Conservation (phyloP, 2,113 vertebrate genomes). For the Ciconia boyciana region DNA sequence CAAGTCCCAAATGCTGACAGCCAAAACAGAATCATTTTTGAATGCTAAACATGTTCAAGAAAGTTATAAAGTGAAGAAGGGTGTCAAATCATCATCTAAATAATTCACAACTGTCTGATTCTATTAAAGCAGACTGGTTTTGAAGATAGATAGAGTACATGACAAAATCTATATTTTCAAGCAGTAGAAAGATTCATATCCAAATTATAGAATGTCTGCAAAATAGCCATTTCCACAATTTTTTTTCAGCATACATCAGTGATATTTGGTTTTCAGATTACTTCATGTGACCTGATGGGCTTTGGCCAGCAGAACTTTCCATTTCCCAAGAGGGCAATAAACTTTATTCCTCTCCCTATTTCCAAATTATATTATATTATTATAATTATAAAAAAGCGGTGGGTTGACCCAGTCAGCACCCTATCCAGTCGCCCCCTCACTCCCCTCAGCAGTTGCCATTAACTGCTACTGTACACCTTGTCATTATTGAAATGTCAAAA, state of each 20-base stretch:
- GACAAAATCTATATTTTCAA: background rate
- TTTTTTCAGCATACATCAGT: background rate
- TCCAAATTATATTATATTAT: background rate
- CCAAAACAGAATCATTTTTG: background rate
- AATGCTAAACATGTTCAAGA: background rate
- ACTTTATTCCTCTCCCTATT: background rate
- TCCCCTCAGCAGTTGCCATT: background rate
- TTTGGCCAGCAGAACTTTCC: background rate
- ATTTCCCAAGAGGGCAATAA: background rate
- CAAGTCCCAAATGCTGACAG: background rate
- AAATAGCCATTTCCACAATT: background rate
- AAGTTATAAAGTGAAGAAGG: background rate
- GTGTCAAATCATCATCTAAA: background rate
- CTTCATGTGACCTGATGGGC: background rate
- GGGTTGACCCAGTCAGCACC: accelerated
- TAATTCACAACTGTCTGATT: background rate
- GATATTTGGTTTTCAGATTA: background rate
- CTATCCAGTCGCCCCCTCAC: accelerated
- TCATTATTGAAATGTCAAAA: background rate
- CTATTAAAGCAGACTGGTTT: background rate
- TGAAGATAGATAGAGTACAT: background rate
- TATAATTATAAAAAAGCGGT: background rate
- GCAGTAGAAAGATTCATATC: background rate
- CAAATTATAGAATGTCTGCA: background rate
- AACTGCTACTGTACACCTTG: background rate